These are phyloP conservation scores for Coleophora deauratella DNA, from an alignment of 2,888 invertebrate genomes.

Conservation along the genomic window DNA sequence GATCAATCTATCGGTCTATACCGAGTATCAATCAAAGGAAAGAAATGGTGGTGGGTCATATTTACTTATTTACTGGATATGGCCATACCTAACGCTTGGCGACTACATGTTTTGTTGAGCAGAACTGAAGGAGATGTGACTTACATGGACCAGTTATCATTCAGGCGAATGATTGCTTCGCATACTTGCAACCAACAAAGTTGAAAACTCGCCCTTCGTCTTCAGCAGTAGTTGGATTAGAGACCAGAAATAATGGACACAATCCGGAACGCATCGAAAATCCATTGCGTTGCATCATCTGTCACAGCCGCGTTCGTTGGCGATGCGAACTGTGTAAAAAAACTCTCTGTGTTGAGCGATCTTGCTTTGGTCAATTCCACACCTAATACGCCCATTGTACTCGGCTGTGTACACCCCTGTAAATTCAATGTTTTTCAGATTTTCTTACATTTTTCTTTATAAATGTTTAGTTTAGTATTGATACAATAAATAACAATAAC, in stretches of 20 bases:
- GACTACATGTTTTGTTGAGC: constrained; percentile 16
- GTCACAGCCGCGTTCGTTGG: constrained; percentile 15
- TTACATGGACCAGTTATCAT: constrained; percentile 15
- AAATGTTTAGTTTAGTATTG: background rate
- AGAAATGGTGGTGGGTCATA: constrained; percentile 24
- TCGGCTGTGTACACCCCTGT: constrained; percentile 6
- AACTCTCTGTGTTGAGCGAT: constrained; percentile 18
- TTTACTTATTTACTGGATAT: constrained; percentile 21
- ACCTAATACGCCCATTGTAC: constrained; percentile 17
- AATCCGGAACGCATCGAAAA: constrained; percentile 15
- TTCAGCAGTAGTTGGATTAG: constrained; percentile 13
- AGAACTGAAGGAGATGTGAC: too few species aligned
- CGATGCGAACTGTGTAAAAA: constrained; percentile 17
- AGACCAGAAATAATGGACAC: constrained; percentile 13
- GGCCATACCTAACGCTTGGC: constrained; percentile 21
- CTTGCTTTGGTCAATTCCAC: constrained; percentile 18
- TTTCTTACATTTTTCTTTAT: constrained; percentile 1
- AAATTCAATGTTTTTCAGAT: constrained; percentile 4
- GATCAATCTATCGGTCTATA: constrained; percentile 19
- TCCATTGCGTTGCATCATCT: constrained; percentile 14
- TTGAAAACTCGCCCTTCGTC: constrained; percentile 14
- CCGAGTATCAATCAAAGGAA: constrained; percentile 14
- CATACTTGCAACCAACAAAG: too few species aligned
- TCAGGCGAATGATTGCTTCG: constrained; percentile 16
- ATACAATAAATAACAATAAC: too few species aligned